Conservation (phyloP, 2,888 invertebrate genomes). For the Sepioteuthis lessoniana region DNA sequence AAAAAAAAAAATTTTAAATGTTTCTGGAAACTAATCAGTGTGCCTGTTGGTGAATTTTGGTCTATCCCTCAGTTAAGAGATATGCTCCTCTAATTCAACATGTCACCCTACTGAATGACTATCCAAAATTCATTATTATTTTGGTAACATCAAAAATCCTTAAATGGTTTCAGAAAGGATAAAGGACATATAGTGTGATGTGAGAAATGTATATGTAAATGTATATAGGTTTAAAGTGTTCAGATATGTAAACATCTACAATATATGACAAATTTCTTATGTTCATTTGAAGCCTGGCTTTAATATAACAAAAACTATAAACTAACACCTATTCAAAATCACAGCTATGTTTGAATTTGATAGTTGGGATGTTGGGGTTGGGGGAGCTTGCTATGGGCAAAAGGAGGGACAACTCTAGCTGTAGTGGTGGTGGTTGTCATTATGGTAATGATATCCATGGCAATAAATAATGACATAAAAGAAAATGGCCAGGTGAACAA, state of each 20-base stretch:
- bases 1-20: not conserved
- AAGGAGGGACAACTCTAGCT: not conserved
- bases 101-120: not conserved
- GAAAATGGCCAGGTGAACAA: not conserved
- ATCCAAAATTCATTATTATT: constrained; percentile 8
- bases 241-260: not conserved
- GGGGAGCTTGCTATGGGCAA: not conserved
- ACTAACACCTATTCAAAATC: not conserved
- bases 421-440: constrained; percentile 5
- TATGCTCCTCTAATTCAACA: not conserved
- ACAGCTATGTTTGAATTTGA: not conserved
- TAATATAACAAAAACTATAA: not conserved
- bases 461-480: not conserved
- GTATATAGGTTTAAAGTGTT: not conserved
- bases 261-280: not conserved
- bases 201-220: not conserved
- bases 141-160: not conserved
- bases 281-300: not conserved
- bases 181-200: not conserved
- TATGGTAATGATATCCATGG: not conserved
- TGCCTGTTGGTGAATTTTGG: not conserved
- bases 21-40: constrained; percentile 21
- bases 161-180: not conserved
- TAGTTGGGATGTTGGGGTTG: not conserved
- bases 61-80: not conserved